Evolutionary conservation across 2,797 vertebrate genomes (phyloP), one percentile per base, ranked within the genome.

Genomic region (Gambusia yucatana): DNA sequence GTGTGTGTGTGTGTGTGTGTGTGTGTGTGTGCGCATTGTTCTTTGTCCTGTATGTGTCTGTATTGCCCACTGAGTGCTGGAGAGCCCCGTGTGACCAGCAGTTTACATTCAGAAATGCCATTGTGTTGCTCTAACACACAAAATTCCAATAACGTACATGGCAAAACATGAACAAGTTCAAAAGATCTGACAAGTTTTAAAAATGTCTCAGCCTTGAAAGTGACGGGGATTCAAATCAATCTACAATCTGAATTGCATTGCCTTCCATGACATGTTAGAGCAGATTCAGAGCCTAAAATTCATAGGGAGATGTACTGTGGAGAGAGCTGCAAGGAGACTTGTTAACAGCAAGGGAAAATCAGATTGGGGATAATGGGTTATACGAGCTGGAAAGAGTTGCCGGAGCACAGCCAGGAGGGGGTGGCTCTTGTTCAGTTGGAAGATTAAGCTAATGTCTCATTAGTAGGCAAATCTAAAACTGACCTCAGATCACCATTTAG

Each of bases 401-500:
- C 67, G n/a, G 73, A 89, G 80, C 79, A 61, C 82, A 82, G 86
- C 88, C 84, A 77, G 82, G 72, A 87, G 83, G 80, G 82, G 90
- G 88, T 90, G 90, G 85, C 88, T 88, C 84, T 90, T 86, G 87
- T 94, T 90, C 91, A 93, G 78, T 90, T 92, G 87, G 86, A 89
- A 91, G 89, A 92, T 92, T 91, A 82, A 81, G 84, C 86, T 91
- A 90, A 91, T 91, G 87, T 90, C 88, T 92, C 90, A 93, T 94
- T 93, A 93, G 90, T 50, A 88, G 86, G 89, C 82, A 91, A 91
- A 90, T 92, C 81, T 86, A 90, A 91, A 89, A 82, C 82, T 88
- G 90, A 91, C 88, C 87, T 87, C 82, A 69, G 76, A 85, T 91
- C 81, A 82, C 82, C 73, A 75, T 88, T 91, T 88, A 80, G 80